These are phyloP conservation scores for Turritopsis dohrnii DNA, from an alignment of 30 jellyfish, hydroid and myxozoan species.

Conservation along the genomic window DNA sequence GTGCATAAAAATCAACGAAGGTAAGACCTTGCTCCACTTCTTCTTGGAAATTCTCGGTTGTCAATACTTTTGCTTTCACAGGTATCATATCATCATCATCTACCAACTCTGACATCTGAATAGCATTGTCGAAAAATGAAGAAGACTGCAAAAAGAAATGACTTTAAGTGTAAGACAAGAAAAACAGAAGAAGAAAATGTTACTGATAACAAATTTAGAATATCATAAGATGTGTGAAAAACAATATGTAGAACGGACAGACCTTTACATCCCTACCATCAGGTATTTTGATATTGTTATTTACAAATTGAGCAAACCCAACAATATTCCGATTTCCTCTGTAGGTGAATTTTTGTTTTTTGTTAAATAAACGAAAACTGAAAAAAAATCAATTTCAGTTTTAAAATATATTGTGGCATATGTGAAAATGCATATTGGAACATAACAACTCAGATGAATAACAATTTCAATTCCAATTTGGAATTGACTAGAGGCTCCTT, in stretches of 20 bases:
- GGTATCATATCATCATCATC: conserved; percentile 6
- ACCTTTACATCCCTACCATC: conserved; percentile 3
- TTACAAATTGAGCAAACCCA: conserved; percentile 38
- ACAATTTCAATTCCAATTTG: too few relatives aligned
- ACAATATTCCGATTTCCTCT: conserved; percentile 57
- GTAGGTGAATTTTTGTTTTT: conserved; percentile 41
- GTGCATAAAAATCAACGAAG: conserved; percentile 74
- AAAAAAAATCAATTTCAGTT: background rate
- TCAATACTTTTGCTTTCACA: conserved; percentile 23
- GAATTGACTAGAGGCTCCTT: too few relatives aligned
- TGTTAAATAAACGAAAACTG: conserved; percentile 44
- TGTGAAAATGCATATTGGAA: too few relatives aligned
- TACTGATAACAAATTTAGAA: background rate
- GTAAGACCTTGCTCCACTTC: conserved; percentile 43
- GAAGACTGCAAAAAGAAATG: background rate
- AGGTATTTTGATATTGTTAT: background rate
- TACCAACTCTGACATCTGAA: background rate
- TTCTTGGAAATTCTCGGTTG: conserved; percentile 38
- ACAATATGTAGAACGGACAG: conserved; percentile 5
- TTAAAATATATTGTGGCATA: background rate
- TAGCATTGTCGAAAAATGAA: background rate
- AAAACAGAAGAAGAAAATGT: too few relatives aligned
- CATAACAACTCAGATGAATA: too few relatives aligned
- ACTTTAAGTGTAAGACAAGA: too few relatives aligned
- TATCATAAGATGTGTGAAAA: too few relatives aligned